Percentiles rank a stretch among this genome's conserved stretches.
phyloP scores from a whole-genome alignment of 2,888 invertebrate species.

The Acrocyrtus sp. region DNA sequence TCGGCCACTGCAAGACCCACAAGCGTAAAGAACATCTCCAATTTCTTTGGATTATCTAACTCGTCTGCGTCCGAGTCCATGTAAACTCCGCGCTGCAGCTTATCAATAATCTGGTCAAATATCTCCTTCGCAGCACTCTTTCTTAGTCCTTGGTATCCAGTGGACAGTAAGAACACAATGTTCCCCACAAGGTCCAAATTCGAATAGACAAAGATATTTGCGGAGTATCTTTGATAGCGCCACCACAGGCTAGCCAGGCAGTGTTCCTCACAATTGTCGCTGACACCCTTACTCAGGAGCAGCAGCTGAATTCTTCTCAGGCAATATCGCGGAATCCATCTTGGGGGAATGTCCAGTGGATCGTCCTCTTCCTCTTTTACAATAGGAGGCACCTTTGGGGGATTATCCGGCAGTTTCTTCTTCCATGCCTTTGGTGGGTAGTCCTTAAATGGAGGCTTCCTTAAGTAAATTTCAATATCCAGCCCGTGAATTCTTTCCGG shows the following conservation, averaged over 20 bases:
- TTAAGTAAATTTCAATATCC: constrained; percentile 20
- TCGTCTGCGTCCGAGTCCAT: constrained; percentile 14
- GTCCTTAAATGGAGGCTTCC: constrained; percentile 13
- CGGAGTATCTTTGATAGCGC: constrained; percentile 42
- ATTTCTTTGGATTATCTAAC: constrained; percentile 2
- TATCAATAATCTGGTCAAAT: constrained; percentile 27
- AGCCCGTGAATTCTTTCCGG: constrained; percentile 14
- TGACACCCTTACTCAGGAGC: constrained; percentile 11
- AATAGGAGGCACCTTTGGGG: neutral
- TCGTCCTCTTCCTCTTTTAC: neutral
- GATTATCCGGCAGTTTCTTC: neutral
- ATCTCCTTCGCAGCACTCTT: constrained; percentile 24
- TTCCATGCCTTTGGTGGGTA: constrained; percentile 10
- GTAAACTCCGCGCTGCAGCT: constrained; percentile 34
- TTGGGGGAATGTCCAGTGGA: neutral
- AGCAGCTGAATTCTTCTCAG: constrained; percentile 23
- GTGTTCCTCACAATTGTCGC: neutral
- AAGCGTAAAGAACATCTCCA: constrained; percentile 30
- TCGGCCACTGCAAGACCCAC: constrained; percentile 40
- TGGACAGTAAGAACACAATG: constrained; percentile 34
- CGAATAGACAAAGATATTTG: constrained; percentile 43
- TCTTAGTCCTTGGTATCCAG: constrained; percentile 1
- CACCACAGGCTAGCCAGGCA: constrained; percentile 33
- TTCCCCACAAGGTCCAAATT: constrained; percentile 48
- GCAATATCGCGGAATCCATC: constrained; percentile 20